phyloP scores from a whole-genome alignment of 2,113 vertebrate species.

The Sardina pilchardus region DNA sequence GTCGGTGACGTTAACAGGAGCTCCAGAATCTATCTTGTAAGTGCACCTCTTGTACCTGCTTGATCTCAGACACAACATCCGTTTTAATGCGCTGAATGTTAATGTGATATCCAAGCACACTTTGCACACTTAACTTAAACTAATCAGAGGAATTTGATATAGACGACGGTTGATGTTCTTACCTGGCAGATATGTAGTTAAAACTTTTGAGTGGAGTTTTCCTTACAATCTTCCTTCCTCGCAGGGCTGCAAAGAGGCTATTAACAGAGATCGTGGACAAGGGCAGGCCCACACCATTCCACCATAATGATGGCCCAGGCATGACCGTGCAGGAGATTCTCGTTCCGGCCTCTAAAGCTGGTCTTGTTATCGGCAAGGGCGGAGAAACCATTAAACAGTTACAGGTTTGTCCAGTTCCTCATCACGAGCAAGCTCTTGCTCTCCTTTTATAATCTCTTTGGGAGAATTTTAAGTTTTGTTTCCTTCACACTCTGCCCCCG shows the following conservation, averaged over 20 bases:
- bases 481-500: too few species aligned
- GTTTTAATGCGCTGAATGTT: neutral
- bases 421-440: neutral
- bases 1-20: constrained; percentile 92
- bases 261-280: constrained; percentile 96
- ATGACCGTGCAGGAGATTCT: constrained; percentile 97
- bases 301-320: constrained; percentile 91
- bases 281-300: constrained; percentile 93
- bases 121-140: neutral
- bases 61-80: neutral
- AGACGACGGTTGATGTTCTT: neutral
- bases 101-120: neutral
- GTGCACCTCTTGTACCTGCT: constrained; percentile 54
- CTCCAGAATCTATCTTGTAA: constrained; percentile 92
- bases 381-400: constrained; percentile 98
- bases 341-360: constrained; percentile 96
- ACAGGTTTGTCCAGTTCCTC: constrained; percentile 73
- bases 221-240: neutral
- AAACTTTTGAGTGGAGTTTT: too few species aligned
- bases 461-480: neutral
- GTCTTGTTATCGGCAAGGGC: constrained; percentile 96
- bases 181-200: neutral
- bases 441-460: neutral
- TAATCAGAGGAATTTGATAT: neutral
- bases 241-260: constrained; percentile 88